phyloP scores from a whole-genome alignment of 2,113 vertebrate genomes.

The Cnemophilus loriae region DNA sequence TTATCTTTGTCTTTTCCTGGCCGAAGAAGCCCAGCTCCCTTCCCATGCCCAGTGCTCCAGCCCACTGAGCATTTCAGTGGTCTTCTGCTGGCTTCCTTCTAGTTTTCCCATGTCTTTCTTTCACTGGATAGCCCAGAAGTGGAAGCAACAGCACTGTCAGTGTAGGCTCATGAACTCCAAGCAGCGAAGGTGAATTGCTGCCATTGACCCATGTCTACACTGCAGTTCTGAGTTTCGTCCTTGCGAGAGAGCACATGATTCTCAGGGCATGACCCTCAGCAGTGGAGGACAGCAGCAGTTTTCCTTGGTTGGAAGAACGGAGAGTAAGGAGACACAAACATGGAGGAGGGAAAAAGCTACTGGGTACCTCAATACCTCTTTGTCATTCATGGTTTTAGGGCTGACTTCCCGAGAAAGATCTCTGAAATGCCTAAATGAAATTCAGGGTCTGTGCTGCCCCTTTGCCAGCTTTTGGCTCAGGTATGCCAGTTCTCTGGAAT shows the following conservation, averaged over 20 bases:
- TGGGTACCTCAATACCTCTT: neutral
- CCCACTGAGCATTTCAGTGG: neutral
- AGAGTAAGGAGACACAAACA: neutral
- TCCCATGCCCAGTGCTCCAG: neutral
- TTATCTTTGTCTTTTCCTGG: neutral
- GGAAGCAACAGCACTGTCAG: accelerated
- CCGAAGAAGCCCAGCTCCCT: neutral
- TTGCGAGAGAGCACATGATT: neutral
- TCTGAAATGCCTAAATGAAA: neutral
- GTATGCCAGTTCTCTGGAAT: neutral
- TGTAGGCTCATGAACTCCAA: neutral
- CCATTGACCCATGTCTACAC: accelerated
- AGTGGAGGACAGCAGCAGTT: neutral
- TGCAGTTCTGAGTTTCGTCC: neutral
- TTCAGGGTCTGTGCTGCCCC: neutral
- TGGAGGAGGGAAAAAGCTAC: neutral
- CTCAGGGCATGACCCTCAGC: neutral
- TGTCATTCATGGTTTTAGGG: neutral
- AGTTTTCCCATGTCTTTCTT: neutral
- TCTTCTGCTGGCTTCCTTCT: neutral
- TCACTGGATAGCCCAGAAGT: neutral
- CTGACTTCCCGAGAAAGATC: neutral
- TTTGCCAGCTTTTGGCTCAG: neutral
- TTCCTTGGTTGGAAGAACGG: neutral
- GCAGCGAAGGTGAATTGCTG: neutral